Conservation (phyloP, 2,113 vertebrate species). For the Muntiacus muntjak region DNA sequence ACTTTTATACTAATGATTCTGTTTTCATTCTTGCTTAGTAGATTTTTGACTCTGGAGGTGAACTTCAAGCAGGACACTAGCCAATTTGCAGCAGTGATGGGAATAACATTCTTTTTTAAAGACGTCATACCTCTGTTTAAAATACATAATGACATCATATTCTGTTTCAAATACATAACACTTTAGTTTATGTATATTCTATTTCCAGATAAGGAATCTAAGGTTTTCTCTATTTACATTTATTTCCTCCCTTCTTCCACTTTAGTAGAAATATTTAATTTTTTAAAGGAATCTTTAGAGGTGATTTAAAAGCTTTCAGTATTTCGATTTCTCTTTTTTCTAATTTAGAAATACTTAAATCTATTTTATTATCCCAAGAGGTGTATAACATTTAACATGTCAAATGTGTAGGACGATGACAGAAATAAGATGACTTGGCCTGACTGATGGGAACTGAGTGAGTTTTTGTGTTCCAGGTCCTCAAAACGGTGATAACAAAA, state of each 20-base stretch:
- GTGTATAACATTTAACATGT: background rate
- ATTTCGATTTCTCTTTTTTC: background rate
- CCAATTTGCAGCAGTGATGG: background rate
- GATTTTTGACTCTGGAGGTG: background rate
- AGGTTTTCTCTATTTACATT: background rate
- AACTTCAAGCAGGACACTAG: background rate
- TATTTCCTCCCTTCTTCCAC: background rate
- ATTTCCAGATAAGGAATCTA: background rate
- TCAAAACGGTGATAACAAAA: background rate
- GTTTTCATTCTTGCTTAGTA: background rate
- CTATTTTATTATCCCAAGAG: background rate
- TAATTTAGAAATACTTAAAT: background rate
- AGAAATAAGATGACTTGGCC: background rate
- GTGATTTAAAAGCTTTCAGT: background rate
- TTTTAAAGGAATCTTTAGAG: conserved; percentile 10
- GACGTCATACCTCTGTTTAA: background rate
- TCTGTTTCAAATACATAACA: background rate
- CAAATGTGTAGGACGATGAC: background rate
- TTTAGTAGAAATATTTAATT: background rate
- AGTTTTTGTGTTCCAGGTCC: background rate
- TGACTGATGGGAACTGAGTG: background rate
- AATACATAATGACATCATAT: background rate
- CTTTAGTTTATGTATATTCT: background rate
- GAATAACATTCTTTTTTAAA: background rate
- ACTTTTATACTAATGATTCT: background rate